A percentile compares a stretch with the other conserved stretches of the same genome.
Conservation (phyloP, 2,888 invertebrate genomes). For the Pteria penguin region DNA sequence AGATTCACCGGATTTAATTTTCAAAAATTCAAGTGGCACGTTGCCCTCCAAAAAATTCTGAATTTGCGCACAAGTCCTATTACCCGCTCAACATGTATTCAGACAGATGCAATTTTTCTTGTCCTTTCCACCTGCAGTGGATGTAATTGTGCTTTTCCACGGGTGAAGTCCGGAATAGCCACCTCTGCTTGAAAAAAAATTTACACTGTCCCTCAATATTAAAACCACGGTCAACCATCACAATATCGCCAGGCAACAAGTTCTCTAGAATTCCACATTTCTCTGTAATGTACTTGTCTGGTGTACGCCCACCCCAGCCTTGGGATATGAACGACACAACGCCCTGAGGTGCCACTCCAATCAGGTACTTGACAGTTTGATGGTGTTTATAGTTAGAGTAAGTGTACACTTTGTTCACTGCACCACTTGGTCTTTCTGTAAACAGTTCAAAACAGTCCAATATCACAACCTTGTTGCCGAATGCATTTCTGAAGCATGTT, state of each 20-base stretch:
- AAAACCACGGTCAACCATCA: not conserved
- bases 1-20: not conserved
- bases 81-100: constrained; percentile 2
- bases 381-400: constrained; percentile 2
- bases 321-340: not conserved
- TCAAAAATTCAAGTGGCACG: not conserved
- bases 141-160: not conserved
- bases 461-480: too few species aligned
- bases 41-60: not conserved
- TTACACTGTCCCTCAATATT: not conserved
- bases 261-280: not conserved
- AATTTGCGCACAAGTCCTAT: not conserved
- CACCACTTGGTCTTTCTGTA: too few species aligned
- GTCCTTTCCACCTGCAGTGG: not conserved
- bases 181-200: not conserved
- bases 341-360: constrained; percentile 3
- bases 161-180: not conserved
- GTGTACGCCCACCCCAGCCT: constrained; percentile 1
- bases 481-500: too few species aligned
- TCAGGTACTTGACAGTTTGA: constrained; percentile 3
- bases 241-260: not conserved
- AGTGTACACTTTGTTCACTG: too few species aligned
- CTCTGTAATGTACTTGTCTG: constrained; percentile 2
- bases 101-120: not conserved
- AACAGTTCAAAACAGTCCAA: too few species aligned